phyloP scores from a whole-genome alignment of 2,797 vertebrate genomes.

The Pangasius djambal region DNA sequence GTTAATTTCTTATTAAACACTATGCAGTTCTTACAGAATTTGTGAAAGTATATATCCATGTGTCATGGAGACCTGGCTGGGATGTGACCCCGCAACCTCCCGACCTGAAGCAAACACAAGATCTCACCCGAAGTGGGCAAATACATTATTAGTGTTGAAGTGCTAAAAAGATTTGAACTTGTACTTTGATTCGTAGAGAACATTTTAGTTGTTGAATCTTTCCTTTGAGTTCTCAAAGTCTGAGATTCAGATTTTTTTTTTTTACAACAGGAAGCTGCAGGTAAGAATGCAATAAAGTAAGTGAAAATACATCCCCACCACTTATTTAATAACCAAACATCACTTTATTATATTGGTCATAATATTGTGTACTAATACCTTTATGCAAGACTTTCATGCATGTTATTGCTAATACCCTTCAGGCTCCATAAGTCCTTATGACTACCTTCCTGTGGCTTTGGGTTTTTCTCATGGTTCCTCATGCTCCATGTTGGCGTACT shows the following conservation, averaged over 20 bases:
- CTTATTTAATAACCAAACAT: too few relatives aligned
- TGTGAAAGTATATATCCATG: background rate
- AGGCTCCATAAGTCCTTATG: background rate
- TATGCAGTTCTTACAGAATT: background rate
- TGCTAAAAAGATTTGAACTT: background rate
- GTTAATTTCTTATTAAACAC: background rate
- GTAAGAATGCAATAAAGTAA: background rate
- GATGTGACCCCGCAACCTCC: background rate
- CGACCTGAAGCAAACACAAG: background rate
- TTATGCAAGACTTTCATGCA: too few relatives aligned
- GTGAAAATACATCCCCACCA: background rate
- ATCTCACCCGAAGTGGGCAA: background rate
- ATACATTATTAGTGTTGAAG: background rate
- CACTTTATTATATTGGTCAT: background rate
- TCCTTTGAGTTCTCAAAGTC: background rate
- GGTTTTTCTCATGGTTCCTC: background rate
- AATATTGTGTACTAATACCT: background rate
- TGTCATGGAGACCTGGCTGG: background rate
- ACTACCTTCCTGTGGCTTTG: background rate
- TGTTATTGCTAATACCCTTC: background rate
- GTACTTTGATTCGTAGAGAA: background rate
- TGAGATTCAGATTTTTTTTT: background rate
- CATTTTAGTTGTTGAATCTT: background rate
- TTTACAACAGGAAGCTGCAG: background rate
- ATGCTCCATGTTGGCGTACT: background rate